Base-by-base conservation (phyloP, 2,113 vertebrate species). In the Paramormyrops kingsleyae region DNA sequence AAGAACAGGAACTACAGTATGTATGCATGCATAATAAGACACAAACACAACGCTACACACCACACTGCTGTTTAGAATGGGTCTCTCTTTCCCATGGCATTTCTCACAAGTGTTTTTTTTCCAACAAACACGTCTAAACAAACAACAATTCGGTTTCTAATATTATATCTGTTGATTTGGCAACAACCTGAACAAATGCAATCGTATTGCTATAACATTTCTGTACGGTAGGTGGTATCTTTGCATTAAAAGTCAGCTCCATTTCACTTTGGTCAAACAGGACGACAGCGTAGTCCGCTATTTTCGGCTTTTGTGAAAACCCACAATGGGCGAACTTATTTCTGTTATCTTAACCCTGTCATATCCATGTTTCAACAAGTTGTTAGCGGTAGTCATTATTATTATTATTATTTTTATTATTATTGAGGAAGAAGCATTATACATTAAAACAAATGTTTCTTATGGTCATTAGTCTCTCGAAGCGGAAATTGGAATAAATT, bases 211-310 rank as follows among this genome's bases (percentile, higher is more conserved):
- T 35, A 53, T 87, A 17, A n/a, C 2, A 70, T 13, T n/a, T 49
- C 12, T 88, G 53, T 49, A 53, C 90, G 88, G 87, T 50, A 84
- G 77, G 35, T 12, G 90, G 90, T 9, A 74, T 80, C 87, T 42
- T 90, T 66, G 53, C 52, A 59, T 66, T 35, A 62, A 19, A 31
- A 66, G 88, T 89, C 31, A 49, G 27, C 0, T 44, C 0, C 35
- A 4, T 39, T 44, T 74, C 17, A 53, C 49, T 15, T 56, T 53
- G 10, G 56, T 49, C 4, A 83, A 42, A 46, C 42, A 19, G 42
- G 1, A 9, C 17, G 6, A 62, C 15, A 9, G 35, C 21, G 39
- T 46, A 46, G 8, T 21, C 39, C 39, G 24, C 66, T 27, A 27
- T 27, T 27, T 27, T 70, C 80, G 39, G 12, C 5, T 46, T 24